Base-by-base conservation (phyloP, 2,113 vertebrate species). In the Pseudorasbora parva region DNA sequence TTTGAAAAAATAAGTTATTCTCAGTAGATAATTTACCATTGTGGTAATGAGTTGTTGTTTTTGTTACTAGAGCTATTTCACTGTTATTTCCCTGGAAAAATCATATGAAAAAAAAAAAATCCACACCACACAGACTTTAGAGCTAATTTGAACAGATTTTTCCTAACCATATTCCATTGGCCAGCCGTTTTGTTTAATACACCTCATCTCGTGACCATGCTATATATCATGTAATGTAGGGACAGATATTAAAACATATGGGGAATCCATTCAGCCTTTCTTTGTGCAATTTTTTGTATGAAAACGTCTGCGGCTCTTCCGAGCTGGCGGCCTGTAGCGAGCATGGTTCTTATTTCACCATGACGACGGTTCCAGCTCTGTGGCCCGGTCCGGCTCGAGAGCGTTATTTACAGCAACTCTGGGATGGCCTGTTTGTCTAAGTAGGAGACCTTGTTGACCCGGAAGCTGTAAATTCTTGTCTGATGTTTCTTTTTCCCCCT, bases 381-480 rank as follows among this genome's bases (percentile, higher is more conserved):
- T 84, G 12, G 56, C 11, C 84, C 43, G 74, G 76, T 78, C 62
- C 60, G 81, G 85, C 47, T 43, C 76, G 82, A 79, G 49, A 23
- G 57, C 23, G 81, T 92, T 93, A 94, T 94, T 94, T 94, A 93
- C 91, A 88, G 90, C 82, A 43, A 89, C 88, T 85, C 82, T 21
- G 92, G 86, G 93, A 91, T 80, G 9, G 75, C 69, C 84, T 92
- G 93, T 93, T 93, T 93, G 89, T 90, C 91, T 89, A 91, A 90
- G 79, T 89, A 88, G 83, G 86, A 81, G 91, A 94, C 89, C 90
- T 89, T 92, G 86, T 89, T 91, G 90, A 93, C 92, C 89, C 82
- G 17, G 60, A 76, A 78, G 66, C 91, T 88, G 86, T 93, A 93
- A 91, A 94, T 95, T 92, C 75, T 88, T 68, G 80, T 86, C 81